Evolutionary conservation across 2,888 invertebrate genomes (phyloP), one percentile per base, ranked within the genome.

Genomic region (Anthrax anthrax): DNA sequence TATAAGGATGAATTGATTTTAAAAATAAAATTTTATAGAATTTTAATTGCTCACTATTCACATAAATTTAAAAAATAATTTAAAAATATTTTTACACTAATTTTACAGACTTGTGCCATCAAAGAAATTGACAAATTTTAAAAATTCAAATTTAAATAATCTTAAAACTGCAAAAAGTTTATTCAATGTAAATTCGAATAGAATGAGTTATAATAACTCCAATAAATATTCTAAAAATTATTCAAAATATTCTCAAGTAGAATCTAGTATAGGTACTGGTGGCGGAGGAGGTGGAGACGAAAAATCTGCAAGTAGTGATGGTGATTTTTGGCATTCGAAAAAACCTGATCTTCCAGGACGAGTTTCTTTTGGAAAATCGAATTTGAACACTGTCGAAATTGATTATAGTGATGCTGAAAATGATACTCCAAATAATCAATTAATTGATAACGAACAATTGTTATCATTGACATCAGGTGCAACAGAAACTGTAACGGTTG

Each of bases 261-360:
- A 32, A 12, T 3, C 29, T 32, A 32, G 29, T 32, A 32, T 12
- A 12, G 29, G 29, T 12, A 12, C 2, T 12, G 29, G 12, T 12
- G 12, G 12, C 12, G 12, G 12, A 12, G 12, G 13, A 12, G 41
- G 29, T 29, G 32, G 37, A 37, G 37, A 29, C 37, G 37, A 29
- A 18, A 32, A 12, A 19, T 38, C 47, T 18, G 38, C 39, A 19
- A 34, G 38, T 40, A 42, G 34, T 19, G 37, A 39, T 27, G 34
- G 34, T 29, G 50, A 54, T 37, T 46, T 48, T 40, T 48, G 49
- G 49, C 41, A 44, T 17, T 47, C 50, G 17, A 34, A 43, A 13
- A 53, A 48, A 18, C 57, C 63, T 2, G 69, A 69, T 59, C 57
- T 69, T 32, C 69, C 69, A 0, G 69, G 69, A 4, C 56, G 68